These are phyloP conservation scores for Puma concolor DNA, from an alignment of 2,113 vertebrate species.

Conservation along the genomic window DNA sequence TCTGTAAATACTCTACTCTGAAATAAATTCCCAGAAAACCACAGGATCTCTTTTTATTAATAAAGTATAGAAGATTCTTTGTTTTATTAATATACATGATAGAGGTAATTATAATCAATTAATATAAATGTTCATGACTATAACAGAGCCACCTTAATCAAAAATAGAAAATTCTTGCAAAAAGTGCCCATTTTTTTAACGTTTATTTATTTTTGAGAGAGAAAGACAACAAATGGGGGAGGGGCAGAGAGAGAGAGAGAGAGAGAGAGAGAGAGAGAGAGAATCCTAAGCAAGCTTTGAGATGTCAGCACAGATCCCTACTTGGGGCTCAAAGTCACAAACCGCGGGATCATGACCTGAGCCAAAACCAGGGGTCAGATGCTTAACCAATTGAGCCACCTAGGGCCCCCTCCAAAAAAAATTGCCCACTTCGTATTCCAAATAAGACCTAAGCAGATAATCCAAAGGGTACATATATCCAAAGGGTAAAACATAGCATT, in stretches of 20 bases:
- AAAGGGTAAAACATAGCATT: background rate
- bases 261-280: too few relatives aligned
- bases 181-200: background rate
- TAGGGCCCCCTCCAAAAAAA: too few relatives aligned
- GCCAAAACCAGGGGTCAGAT: too few relatives aligned
- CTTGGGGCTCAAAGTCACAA: too few relatives aligned
- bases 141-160: background rate
- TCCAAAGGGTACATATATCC: too few relatives aligned
- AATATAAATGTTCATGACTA: background rate
- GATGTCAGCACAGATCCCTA: too few relatives aligned
- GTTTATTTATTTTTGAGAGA: too few relatives aligned
- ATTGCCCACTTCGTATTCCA: background rate
- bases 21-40: background rate
- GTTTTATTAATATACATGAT: background rate
- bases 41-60: background rate
- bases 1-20: background rate
- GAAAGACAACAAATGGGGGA: too few relatives aligned
- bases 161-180: background rate
- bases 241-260: too few relatives aligned
- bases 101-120: background rate
- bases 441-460: background rate
- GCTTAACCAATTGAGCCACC: too few relatives aligned
- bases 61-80: background rate
- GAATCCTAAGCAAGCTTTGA: too few relatives aligned
- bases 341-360: too few relatives aligned